phyloP scores from a whole-genome alignment of 2,797 vertebrate genomes.

The Naso thynnoides region DNA sequence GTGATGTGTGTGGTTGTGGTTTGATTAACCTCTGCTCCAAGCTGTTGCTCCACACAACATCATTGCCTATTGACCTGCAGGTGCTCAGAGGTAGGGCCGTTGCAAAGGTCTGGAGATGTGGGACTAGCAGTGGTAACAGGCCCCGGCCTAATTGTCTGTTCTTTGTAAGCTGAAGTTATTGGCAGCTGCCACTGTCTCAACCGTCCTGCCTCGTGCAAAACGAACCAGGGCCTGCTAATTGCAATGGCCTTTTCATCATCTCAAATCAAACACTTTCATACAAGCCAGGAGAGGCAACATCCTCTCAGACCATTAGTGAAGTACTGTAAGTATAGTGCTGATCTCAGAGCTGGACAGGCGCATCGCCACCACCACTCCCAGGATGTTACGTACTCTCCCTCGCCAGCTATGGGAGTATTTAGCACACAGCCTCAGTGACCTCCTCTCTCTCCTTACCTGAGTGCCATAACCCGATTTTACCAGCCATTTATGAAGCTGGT shows the following conservation, averaged over 20 bases:
- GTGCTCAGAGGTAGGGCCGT: constrained; percentile 82
- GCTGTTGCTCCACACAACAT: constrained; percentile 78
- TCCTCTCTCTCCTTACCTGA: constrained; percentile 84
- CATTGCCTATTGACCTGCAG: constrained; percentile 89
- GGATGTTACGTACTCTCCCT: constrained; percentile 74
- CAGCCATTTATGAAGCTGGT: constrained; percentile 88
- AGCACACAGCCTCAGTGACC: constrained; percentile 85
- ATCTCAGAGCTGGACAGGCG: constrained; percentile 56
- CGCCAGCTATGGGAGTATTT: constrained; percentile 84
- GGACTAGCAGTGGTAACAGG: constrained; percentile 85
- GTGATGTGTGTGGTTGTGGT: constrained; percentile 70
- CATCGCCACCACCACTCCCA: constrained; percentile 52
- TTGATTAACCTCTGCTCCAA: constrained; percentile 88
- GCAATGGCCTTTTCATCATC: constrained; percentile 98
- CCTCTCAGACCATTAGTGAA: constrained; percentile 87
- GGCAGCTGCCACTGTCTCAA: constrained; percentile 93
- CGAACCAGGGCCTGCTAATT: constrained; percentile 91
- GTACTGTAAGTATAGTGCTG: constrained; percentile 72
- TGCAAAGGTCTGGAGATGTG: constrained; percentile 88
- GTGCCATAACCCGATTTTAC: constrained; percentile 87
- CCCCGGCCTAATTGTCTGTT: constrained; percentile 92
- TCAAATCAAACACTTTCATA: constrained; percentile 89
- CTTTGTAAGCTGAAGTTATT: constrained; percentile 90
- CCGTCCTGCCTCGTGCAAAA: constrained; percentile 87
- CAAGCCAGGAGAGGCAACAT: constrained; percentile 78